A percentile compares a stretch with the other conserved stretches of the same genome.
Conservation (phyloP, 2,113 vertebrate genomes). For the Centropus bengalensis region DNA sequence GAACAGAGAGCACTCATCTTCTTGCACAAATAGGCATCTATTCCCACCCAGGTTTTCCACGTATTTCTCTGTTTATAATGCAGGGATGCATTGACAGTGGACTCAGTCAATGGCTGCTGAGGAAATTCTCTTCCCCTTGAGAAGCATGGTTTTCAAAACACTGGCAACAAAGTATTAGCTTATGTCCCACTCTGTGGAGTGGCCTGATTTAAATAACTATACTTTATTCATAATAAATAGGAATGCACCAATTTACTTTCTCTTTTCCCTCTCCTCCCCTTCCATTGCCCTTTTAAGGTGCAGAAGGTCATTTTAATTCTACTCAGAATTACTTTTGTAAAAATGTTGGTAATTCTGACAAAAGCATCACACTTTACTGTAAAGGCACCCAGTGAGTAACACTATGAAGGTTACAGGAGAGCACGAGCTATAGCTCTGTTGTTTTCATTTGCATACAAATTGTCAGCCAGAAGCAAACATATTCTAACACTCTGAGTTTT, state of each 20-base stretch:
- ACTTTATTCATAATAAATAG: neutral
- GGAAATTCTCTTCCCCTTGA: neutral
- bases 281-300: slow-evolving; percentile 19
- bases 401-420: slow-evolving; percentile 17
- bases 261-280: neutral
- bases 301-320: slow-evolving; percentile 54
- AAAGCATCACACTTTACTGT: slow-evolving; percentile 11
- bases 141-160: neutral
- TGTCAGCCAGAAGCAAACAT: slow-evolving; percentile 51
- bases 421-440: neutral
- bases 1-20: neutral
- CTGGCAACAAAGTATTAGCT: neutral
- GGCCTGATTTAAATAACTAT: slow-evolving; percentile 6
- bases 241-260: neutral
- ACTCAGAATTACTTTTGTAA: slow-evolving; percentile 21
- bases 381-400: slow-evolving; percentile 18
- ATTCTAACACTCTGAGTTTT: slow-evolving; percentile 28
- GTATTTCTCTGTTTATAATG: neutral
- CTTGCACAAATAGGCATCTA: fast-evolving
- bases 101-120: neutral
- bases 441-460: slow-evolving; percentile 55
- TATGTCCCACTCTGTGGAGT: neutral
- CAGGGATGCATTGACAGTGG: neutral
- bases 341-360: slow-evolving; percentile 56
- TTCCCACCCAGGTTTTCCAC: fast-evolving